Evolutionary conservation across 1,140 invertebrate genomes (phyloP).

Genomic region (Aphaenogaster rudis): DNA sequence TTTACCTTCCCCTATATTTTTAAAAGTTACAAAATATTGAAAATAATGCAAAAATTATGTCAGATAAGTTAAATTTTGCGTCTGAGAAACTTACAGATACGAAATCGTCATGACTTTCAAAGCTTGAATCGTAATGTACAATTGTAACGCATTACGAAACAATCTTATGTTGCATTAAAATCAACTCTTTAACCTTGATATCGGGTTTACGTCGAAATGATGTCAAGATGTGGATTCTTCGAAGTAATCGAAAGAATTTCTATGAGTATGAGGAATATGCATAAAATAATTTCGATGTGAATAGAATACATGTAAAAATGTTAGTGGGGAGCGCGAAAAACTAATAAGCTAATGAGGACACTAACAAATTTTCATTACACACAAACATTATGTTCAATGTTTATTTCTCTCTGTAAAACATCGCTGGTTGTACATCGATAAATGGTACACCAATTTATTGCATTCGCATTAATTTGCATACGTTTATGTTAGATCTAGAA

Average conservation of each 20-base stretch:
- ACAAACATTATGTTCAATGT: slow-evolving; percentile 11
- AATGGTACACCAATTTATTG: slow-evolving; percentile 46
- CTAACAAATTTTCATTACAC: background rate
- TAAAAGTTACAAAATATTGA: background rate
- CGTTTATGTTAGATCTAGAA: slow-evolving; percentile 4
- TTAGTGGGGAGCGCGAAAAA: background rate
- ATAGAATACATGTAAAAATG: background rate
- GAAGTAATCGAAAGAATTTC: background rate
- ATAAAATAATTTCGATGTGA: slow-evolving; percentile 6
- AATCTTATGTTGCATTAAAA: background rate
- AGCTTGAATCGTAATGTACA: background rate
- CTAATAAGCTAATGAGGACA: background rate
- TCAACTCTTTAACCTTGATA: background rate
- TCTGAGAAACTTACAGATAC: background rate
- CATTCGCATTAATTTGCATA: slow-evolving; percentile 33
- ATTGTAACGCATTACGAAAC: background rate
- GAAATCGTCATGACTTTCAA: background rate
- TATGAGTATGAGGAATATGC: too few species aligned
- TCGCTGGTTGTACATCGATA: slow-evolving; percentile 38
- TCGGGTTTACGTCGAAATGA: background rate
- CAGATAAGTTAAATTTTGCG: background rate
- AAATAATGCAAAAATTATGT: background rate
- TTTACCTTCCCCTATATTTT: background rate
- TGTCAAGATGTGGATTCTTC: background rate
- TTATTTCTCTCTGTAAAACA: slow-evolving; percentile 49